Conservation (phyloP, 30 jellyfish, hydroid and myxozoan species). For the Chrysaora quinquecirrha region DNA sequence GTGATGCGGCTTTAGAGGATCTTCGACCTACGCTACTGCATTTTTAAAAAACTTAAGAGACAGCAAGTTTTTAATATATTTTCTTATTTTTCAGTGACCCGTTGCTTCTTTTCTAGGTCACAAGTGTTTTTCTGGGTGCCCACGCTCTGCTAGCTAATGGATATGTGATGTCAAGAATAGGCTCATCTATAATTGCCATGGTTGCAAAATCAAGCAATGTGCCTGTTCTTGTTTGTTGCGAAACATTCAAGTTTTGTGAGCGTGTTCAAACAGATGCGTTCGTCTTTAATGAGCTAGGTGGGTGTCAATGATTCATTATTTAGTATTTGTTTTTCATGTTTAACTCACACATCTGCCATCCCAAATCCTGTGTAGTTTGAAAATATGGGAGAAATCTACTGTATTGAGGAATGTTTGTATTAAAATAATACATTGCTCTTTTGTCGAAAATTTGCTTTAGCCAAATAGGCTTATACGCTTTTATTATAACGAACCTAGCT, state of each 20-base stretch:
- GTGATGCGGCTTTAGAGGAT: no score
- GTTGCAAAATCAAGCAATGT: constrained; percentile 96
- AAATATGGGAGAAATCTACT: background rate
- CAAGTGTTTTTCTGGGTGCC: constrained; percentile 96
- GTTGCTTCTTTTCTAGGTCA: constrained; percentile 67
- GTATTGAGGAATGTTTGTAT: no score
- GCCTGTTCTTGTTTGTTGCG: constrained; percentile 99
- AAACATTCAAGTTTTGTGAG: constrained; percentile 96
- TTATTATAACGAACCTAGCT: no score
- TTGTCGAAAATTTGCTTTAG: background rate
- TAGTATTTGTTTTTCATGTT: background rate
- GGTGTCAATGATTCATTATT: background rate
- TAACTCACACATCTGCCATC: background rate
- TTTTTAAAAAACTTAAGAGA: no score
- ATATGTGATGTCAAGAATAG: constrained; percentile 94
- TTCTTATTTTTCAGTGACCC: background rate
- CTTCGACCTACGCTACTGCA: no score
- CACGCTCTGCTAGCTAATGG: constrained; percentile 98
- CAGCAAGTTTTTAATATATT: no score
- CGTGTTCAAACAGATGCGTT: constrained; percentile 98
- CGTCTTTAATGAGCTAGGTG: constrained; percentile 98
- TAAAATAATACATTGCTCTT: background rate
- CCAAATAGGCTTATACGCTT: background rate
- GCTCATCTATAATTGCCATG: constrained; percentile 96
- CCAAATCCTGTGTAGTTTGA: background rate